Conservation (phyloP, 2,797 vertebrate genomes). For the Paratrypauchen microcephalus region DNA sequence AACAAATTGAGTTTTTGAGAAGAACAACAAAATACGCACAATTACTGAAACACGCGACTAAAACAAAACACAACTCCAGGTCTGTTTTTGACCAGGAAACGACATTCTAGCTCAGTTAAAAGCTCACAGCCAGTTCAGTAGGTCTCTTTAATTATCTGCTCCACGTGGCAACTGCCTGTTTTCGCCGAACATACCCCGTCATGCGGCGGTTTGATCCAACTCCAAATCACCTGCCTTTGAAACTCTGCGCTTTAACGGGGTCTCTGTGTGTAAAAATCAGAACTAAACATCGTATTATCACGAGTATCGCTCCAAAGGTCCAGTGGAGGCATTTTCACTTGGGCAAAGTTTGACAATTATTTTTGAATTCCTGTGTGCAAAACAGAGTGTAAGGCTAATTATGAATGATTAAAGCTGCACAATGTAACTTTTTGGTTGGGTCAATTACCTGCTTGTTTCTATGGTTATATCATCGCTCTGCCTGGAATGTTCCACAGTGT, state of each 20-base stretch:
- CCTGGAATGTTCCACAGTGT: no score
- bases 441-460: no score
- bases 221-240: constrained; percentile 63
- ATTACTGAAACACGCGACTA: background rate
- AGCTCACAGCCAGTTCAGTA: background rate
- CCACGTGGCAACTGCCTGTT: constrained; percentile 57
- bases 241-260: constrained; percentile 73
- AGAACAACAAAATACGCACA: background rate
- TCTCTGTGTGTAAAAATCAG: constrained; percentile 31
- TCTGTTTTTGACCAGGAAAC: background rate
- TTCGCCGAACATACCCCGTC: constrained; percentile 60
- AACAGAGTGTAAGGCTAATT: constrained; percentile 45
- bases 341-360: constrained; percentile 66
- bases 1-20: background rate
- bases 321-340: constrained; percentile 40
- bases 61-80: background rate
- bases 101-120: background rate
- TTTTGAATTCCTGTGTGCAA: constrained; percentile 46
- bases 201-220: constrained; percentile 60
- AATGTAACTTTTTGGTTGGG: no score
- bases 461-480: no score
- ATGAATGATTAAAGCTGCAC: constrained; percentile 36
- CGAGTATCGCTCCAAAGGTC: constrained; percentile 35
- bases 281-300: constrained; percentile 64
- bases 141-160: constrained; percentile 69